phyloP scores from a whole-genome alignment of 2,113 vertebrate genomes.

The Gobio gobio region DNA sequence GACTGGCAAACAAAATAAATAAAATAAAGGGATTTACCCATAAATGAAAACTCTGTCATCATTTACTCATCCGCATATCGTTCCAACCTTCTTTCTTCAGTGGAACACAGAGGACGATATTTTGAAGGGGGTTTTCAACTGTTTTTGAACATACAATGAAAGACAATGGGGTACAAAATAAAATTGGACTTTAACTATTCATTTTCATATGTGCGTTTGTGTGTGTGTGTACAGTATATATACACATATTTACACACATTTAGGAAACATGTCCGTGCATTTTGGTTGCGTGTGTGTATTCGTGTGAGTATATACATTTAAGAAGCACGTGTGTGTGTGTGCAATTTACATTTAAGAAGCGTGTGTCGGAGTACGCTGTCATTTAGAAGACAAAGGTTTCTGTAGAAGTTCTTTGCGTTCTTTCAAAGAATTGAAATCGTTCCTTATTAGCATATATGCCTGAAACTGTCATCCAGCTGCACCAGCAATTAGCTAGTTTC shows the following conservation, averaged over 20 bases:
- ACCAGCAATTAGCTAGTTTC: constrained; percentile 52
- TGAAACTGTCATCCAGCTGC: constrained; percentile 48
- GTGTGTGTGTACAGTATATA: too few species aligned
- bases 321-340: too few species aligned
- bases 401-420: neutral
- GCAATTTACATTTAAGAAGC: neutral
- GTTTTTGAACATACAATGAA: neutral
- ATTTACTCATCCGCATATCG: neutral
- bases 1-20: neutral
- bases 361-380: neutral
- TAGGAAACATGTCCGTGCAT: too few species aligned
- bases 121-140: neutral
- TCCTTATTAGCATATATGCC: constrained; percentile 48
- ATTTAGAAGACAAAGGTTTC: neutral
- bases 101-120: neutral
- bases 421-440: constrained; percentile 38
- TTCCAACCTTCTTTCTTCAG: neutral
- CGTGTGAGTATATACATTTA: too few species aligned
- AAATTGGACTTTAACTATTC: neutral
- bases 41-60: neutral
- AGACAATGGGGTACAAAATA: neutral
- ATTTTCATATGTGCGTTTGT: neutral
- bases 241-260: too few species aligned
- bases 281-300: too few species aligned
- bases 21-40: neutral